These are phyloP conservation scores for Synchiropus splendidus DNA, from an alignment of 2,113 vertebrate species.

Conservation along the genomic window DNA sequence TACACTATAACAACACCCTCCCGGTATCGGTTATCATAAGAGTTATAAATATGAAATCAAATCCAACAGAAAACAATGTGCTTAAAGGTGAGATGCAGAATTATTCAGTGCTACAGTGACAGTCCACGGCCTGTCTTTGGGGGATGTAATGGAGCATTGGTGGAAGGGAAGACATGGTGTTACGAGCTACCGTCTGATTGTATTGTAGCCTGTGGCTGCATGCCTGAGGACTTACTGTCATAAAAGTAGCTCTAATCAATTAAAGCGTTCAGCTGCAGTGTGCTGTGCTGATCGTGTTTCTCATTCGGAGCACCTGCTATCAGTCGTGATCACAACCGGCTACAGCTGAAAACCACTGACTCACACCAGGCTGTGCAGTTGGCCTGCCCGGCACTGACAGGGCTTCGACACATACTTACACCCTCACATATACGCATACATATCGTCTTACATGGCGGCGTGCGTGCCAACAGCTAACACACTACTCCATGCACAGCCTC, in stretches of 20 bases:
- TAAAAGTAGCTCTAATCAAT: constrained; percentile 54
- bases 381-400: constrained; percentile 9
- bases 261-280: constrained; percentile 44
- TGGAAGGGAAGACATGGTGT: not conserved
- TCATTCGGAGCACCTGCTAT: constrained; percentile 46
- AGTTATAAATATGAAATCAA: no score
- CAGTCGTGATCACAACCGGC: constrained; percentile 29
- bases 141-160: no score
- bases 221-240: constrained; percentile 37
- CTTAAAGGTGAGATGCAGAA: no score
- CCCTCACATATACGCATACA: constrained; percentile 9
- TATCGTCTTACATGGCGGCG: constrained; percentile 47
- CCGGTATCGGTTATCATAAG: no score
- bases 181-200: constrained; percentile 26
- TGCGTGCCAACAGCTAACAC: constrained; percentile 49
- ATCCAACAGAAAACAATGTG: no score
- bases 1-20: no score
- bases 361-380: constrained; percentile 30
- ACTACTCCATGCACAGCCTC: constrained; percentile 43
- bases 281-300: constrained; percentile 38
- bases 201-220: constrained; percentile 19
- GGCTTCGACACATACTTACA: constrained; percentile 13
- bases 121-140: no score
- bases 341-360: constrained; percentile 36
- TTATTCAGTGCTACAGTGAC: no score